These are phyloP conservation scores for Isoperla grammatica DNA, from an alignment of 2,888 invertebrate genomes.

Conservation along the genomic window DNA sequence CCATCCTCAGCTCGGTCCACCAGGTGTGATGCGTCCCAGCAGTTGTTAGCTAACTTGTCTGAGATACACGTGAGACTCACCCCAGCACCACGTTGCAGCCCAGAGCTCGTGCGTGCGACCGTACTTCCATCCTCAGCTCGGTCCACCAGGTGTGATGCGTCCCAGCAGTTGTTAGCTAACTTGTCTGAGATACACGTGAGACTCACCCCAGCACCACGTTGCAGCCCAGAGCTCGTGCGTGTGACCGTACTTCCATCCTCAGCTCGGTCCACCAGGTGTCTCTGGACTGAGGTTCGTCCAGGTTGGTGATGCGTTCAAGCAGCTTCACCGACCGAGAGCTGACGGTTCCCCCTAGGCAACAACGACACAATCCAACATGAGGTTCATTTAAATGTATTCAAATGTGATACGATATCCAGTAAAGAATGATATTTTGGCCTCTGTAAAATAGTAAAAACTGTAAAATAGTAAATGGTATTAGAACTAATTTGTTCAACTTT, in stretches of 20 bases:
- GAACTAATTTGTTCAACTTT: too few relatives aligned
- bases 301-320: conserved; percentile 71
- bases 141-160: conserved; percentile 96
- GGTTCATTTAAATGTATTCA: too few relatives aligned
- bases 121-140: conserved; percentile 89
- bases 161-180: too few relatives aligned
- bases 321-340: conserved; percentile 79
- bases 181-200: too few relatives aligned
- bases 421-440: too few relatives aligned
- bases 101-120: conserved; percentile 86
- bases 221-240: conserved; percentile 86
- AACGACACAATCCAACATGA: too few relatives aligned
- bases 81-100: conserved; percentile 86
- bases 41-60: too few relatives aligned
- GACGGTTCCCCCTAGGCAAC: conserved; percentile 66
- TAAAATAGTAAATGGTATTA: too few relatives aligned
- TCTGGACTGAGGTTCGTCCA: conserved; percentile 84
- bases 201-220: conserved; percentile 68
- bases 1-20: conserved; percentile 96
- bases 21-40: conserved; percentile 88
- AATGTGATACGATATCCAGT: too few relatives aligned
- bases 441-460: too few relatives aligned
- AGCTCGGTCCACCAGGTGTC: conserved; percentile 98
- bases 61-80: too few relatives aligned
- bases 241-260: conserved; percentile 90